Base-by-base conservation (phyloP, 1,140 invertebrate genomes). In the Saccostrea echinata region DNA sequence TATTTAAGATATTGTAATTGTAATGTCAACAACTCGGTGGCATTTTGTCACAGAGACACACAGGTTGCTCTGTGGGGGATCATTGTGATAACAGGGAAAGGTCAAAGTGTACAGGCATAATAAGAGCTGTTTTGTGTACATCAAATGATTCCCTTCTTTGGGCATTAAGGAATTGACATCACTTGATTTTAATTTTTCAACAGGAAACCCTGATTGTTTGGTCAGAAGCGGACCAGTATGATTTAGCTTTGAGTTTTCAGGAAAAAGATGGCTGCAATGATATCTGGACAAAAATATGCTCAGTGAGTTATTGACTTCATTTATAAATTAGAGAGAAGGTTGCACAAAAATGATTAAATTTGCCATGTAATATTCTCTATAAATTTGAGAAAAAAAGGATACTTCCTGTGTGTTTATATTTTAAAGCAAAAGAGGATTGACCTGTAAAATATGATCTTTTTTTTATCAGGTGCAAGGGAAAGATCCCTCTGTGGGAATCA, bases 251-350 rank as follows among this genome's bases (percentile, higher is more conserved):
- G 90, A 99, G 98, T 96, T 99, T 99, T 96, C 99, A 99, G 96
- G 99, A 99, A 95, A 99, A 99, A 95, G 98, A 97, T 88, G 99
- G 99, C 94, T 99, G 99, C 96, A 98, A 99, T 96, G 99, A 99
- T 95, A 99, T 99, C 92, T 99, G 99, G 99, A 98, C 99, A 92
- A 99, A 99, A 96, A 99, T 99, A 93, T 99, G 99, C 96, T 97
- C 99, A 96, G 98, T 98, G 95, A 90, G 86, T 30, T 27, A 33
- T 16, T 30, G 13, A 61, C 6, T 6, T 3, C 13, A 35, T 76
- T 76, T 57, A 1, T 8, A 61, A 61, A 21, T 21, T 18, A 21
- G n/a, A 61, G n/a, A 61, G n/a, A 57, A 13, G 13, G 0, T 30
- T 80, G 24, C 16, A 18, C 8, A 27, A 80, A 30, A 80, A 81